A percentile compares a stretch with the other conserved stretches of the same genome.
Evolutionary conservation across 2,113 vertebrate species (phyloP).

Genomic region (Saccopteryx bilineata): DNA sequence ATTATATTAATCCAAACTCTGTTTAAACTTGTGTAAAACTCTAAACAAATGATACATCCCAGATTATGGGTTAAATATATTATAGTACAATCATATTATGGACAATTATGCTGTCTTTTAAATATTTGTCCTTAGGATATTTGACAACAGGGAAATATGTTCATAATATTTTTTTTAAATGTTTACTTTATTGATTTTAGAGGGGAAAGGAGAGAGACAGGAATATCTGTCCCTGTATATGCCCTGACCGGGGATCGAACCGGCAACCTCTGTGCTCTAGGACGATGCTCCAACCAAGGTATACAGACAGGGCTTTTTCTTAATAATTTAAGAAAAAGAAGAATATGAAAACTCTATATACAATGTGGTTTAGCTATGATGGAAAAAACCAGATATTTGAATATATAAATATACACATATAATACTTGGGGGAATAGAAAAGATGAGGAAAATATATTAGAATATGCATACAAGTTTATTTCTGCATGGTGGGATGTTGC

Average conservation of each 20-base stretch:
- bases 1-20: neutral
- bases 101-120: neutral
- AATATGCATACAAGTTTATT: neutral
- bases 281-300: too few species aligned
- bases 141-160: constrained; percentile 35
- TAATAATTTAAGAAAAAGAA: neutral
- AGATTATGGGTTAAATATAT: neutral
- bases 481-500: neutral
- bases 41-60: neutral
- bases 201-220: too few species aligned
- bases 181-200: too few species aligned
- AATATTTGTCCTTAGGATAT: neutral
- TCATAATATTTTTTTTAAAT: neutral
- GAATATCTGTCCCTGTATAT: too few species aligned
- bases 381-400: neutral
- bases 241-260: too few species aligned
- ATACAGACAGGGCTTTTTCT: too few species aligned
- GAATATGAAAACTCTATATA: neutral
- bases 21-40: constrained; percentile 34
- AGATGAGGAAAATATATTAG: neutral
- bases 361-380: neutral
- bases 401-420: neutral
- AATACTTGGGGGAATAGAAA: neutral
- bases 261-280: too few species aligned
- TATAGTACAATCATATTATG: neutral